A percentile compares a stretch with the other conserved stretches of the same genome.
phyloP scores from a whole-genome alignment of 2,113 vertebrate genomes.

The Alexandromys fortis region DNA sequence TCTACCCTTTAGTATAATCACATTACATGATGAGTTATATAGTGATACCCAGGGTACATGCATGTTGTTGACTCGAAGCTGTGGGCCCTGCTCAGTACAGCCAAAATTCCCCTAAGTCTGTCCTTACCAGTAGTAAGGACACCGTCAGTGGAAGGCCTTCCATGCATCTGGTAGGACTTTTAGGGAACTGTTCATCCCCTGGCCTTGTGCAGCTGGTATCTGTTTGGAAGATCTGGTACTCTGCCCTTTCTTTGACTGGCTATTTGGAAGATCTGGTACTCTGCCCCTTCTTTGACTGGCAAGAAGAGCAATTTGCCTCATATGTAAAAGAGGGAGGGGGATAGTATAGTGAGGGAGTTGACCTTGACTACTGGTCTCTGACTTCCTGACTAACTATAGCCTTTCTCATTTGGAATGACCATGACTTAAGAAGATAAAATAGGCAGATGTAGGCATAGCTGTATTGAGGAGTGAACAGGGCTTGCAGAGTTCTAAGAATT shows the following conservation, averaged over 20 bases:
- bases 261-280: not conserved
- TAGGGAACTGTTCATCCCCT: not conserved
- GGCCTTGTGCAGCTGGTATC: not conserved
- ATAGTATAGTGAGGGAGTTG: not conserved
- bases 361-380: not conserved
- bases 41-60: not conserved
- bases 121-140: not conserved
- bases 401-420: not conserved
- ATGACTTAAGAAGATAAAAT: conserved; percentile 43
- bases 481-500: conserved; percentile 27
- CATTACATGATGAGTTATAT: not conserved
- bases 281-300: not conserved
- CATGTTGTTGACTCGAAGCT: not conserved
- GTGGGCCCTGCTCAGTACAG: not conserved
- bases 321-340: not conserved
- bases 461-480: not conserved
- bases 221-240: not conserved
- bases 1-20: not conserved
- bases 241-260: not conserved
- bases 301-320: not conserved
- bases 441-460: not conserved
- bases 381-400: not conserved
- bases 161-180: not conserved
- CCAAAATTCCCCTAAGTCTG: not conserved
- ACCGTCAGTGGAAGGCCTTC: not conserved